Conservation (phyloP, 2,113 vertebrate genomes). For the Peucedramus taeniatus region DNA sequence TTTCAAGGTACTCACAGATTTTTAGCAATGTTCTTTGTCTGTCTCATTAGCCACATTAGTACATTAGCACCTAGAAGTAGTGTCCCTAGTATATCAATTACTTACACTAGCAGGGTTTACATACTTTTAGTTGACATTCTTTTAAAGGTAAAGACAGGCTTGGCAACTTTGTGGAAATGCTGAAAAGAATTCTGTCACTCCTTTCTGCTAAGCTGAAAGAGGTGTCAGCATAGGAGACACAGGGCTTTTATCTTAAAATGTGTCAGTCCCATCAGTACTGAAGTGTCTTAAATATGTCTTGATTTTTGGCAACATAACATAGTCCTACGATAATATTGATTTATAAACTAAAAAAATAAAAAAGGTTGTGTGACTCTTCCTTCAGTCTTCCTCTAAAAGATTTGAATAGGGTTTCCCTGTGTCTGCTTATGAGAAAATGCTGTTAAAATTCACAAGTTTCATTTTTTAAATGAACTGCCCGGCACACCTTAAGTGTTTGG, state of each 20-base stretch:
- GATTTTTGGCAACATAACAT: not conserved
- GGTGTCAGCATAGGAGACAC: not conserved
- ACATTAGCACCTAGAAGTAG: not conserved
- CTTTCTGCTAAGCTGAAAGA: not conserved
- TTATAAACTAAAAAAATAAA: not conserved
- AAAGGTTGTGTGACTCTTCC: not conserved
- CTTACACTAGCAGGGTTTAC: not conserved
- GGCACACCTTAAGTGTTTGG: not conserved
- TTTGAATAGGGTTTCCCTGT: not conserved
- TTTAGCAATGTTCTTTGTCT: not conserved
- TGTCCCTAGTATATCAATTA: not conserved
- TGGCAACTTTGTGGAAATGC: not conserved
- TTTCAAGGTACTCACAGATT: not conserved
- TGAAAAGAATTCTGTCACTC: not conserved
- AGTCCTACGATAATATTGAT: not conserved
- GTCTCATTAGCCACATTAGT: not conserved
- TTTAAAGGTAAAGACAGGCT: not conserved
- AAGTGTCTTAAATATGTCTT: not conserved
- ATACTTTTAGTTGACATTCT: not conserved
- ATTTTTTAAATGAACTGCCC: not conserved
- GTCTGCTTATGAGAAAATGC: not conserved
- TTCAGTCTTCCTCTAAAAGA: not conserved
- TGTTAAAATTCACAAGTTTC: not conserved
- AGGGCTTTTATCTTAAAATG: not conserved
- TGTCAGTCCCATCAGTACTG: not conserved